phyloP scores from a whole-genome alignment of 2,888 invertebrate species.

The Temnothorax rugatulus region DNA sequence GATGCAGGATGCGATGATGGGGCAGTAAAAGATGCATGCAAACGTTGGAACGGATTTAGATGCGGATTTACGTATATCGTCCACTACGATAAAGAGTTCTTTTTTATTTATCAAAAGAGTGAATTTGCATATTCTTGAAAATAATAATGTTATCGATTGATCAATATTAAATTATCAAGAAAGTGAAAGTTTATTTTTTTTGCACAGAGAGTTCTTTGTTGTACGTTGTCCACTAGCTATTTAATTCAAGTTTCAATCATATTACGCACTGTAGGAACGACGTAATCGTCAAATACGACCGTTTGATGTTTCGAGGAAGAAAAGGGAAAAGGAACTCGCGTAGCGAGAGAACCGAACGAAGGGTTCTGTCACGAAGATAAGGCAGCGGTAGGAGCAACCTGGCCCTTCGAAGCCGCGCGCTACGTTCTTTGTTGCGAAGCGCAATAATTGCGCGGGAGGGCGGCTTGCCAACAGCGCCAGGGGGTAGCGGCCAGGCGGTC shows the following conservation, averaged over 20 bases:
- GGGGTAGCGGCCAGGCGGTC: slow-evolving; percentile 53
- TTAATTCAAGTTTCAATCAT: slow-evolving; percentile 1
- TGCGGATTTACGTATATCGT: not conserved
- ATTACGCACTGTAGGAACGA: not conserved
- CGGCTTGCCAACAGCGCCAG: slow-evolving; percentile 66
- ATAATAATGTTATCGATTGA: not conserved
- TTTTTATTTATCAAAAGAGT: not conserved
- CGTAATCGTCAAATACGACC: not conserved
- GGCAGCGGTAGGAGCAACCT: slow-evolving; percentile 63
- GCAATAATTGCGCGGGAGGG: slow-evolving; percentile 85
- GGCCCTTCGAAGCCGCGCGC: slow-evolving; percentile 73
- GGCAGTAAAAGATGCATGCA: not conserved
- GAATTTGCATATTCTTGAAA: not conserved
- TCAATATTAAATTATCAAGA: not conserved
- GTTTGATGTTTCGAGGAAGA: slow-evolving; percentile 25
- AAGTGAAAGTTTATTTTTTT: not conserved
- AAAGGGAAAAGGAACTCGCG: not conserved
- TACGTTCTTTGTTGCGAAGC: slow-evolving; percentile 82
- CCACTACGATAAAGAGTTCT: not conserved
- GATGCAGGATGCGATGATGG: not conserved
- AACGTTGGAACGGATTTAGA: not conserved
- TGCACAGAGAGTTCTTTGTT: not conserved
- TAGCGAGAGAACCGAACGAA: not conserved
- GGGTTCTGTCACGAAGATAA: slow-evolving; percentile 64
- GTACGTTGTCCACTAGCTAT: too few relatives aligned